Percentiles rank a stretch among this genome's conserved stretches.
phyloP scores from a whole-genome alignment of 2,888 invertebrate genomes.

The Bimastos eiseni region DNA sequence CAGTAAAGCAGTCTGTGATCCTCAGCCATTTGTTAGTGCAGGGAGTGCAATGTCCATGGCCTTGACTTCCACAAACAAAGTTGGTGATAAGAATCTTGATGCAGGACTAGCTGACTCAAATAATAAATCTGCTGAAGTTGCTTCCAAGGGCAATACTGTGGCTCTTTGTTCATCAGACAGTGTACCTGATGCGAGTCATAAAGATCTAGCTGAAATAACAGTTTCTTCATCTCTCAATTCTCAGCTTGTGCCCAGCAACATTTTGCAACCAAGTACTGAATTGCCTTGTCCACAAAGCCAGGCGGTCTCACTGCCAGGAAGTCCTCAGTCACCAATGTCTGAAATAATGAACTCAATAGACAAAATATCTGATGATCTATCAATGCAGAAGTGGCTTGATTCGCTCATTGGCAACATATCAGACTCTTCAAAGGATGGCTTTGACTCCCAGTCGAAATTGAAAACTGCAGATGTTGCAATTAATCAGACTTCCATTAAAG shows the following conservation, averaged over 20 bases:
- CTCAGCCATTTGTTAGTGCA: background rate
- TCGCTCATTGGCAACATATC: conserved; percentile 9
- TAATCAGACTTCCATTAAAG: background rate
- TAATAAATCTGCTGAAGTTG: background rate
- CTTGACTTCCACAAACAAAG: background rate
- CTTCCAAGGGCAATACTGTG: background rate
- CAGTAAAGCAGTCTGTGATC: background rate
- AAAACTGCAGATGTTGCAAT: background rate
- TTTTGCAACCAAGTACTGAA: background rate
- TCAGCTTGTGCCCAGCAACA: background rate
- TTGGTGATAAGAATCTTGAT: background rate
- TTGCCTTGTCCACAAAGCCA: background rate
- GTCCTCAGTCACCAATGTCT: conserved; percentile 7
- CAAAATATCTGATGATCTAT: background rate
- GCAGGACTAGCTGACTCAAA: background rate
- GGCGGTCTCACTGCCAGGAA: background rate
- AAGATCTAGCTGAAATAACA: background rate
- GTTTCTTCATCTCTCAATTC: background rate
- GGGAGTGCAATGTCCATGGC: background rate
- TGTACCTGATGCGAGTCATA: background rate
- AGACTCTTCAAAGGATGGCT: background rate
- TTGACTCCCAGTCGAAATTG: background rate
- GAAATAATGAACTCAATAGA: conserved; percentile 17
- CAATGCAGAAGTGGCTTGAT: conserved; percentile 6
- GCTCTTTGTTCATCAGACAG: background rate